Evolutionary conservation across 2,888 invertebrate genomes (phyloP), one percentile per base, ranked within the genome.

Genomic region (Dasysyrphus albostriatus): DNA sequence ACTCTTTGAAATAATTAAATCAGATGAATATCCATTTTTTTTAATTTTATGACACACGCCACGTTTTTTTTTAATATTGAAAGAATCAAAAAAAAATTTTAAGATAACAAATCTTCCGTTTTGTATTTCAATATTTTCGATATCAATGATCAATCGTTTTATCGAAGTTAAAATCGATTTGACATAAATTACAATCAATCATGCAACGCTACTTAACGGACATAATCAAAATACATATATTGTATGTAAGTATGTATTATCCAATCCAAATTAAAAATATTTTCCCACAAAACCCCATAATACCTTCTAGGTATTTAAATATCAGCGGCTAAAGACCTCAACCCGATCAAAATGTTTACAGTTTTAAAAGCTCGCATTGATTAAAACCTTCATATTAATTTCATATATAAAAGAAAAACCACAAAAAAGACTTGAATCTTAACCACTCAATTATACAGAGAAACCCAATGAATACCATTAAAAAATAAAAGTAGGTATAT

Each of bases 401-500:
- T 19, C 49, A 34, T 4, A 19, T 14, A 37, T n/a, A 49, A 49
- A 34, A 8, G 19, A 32, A 19, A 49, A 49, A 67, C 67, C 67
- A 67, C 67, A 67, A 67, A 49, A 67, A 16, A 16, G 7, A 49
- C 67, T 49, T 49, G 37, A 67, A 37, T 12, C 67, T 8, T 14
- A 67, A 67, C 67, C 67, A 49, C 49, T 19, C 16, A 67, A 67
- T 67, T 67, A 67, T 65, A 49, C 29, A 19, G 14, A 14, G 67
- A 67, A 67, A 67, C 67, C 49, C 19, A 67, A 67, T 49, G 67
- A 67, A 67, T 49, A 32, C 49, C 34, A 67, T 65, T 65, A 47
- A 65, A n/a, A 37, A 42, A 39, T 2, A 39, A 37, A 61, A 39
- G 16, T 49, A 3, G 32, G 32, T 32, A 24, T 24, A 47, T 37